Evolutionary conservation across 2,888 invertebrate species (phyloP), one percentile per base, ranked within the genome.

Genomic region (Dasypolia templi): DNA sequence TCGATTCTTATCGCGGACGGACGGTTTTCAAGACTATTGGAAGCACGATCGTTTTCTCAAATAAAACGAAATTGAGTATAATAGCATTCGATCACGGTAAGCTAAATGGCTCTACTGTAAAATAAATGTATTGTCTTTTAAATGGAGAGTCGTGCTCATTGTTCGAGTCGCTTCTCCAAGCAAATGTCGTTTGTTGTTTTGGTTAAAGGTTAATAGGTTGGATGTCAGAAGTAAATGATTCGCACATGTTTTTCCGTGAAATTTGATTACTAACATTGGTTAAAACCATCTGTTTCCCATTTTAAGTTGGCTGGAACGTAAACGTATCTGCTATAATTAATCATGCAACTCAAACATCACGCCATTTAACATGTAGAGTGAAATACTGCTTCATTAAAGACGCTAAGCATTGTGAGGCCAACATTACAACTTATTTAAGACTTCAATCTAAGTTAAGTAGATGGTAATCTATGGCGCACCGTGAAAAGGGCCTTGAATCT

Each of bases 1-100:
- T 87, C 86, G 90, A 91, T 91, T 89, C 76, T 87, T 82, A 82
- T 81, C 84, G 64, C 55, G 55, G 58, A 65, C 71, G 7, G 59
- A 71, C 81, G 87, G 87, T 90, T 92, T 90, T 76, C 81, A 89
- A 89, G 83, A 87, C 87, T 89, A 91, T 92, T 92, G 89, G 91
- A 92, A 90, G 88, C 89, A 89, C 88, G 90, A 87, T 86, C 84
- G 84, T 89, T 89, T 89, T 90, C 87, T 90, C 86, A 88, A 81
- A 86, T 77, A 80, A 87, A 87, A 81, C 82, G 76, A 87, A 89
- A 87, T 83, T 81, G 79, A 81, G 72, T 80, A 79, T 78, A 85
- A 89, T 89, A 79, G 82, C 85, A 84, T 86, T 77, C 74, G 69
- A 86, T 85, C 88, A 89, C 87, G 88, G 87, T 85, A 86, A 80